Evolutionary conservation across 1,140 invertebrate genomes (phyloP).

Genomic region (Copidosoma floridanum): DNA sequence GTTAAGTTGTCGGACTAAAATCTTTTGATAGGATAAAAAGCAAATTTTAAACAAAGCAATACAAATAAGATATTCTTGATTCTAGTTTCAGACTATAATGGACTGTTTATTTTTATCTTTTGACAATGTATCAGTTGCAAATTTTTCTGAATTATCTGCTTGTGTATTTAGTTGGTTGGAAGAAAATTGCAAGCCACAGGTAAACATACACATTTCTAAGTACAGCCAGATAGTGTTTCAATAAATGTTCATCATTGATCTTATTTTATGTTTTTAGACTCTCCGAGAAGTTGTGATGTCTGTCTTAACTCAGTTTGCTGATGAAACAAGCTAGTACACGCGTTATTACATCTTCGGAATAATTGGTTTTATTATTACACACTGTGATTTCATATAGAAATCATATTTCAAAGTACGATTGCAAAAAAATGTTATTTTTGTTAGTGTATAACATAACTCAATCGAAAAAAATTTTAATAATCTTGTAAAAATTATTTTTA

Average conservation of each 20-base stretch:
- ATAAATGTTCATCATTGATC: no score
- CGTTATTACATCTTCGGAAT: constrained; percentile 2
- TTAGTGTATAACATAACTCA: no score
- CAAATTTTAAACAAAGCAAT: no score
- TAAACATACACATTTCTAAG: constrained; percentile 31
- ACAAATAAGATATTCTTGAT: no score
- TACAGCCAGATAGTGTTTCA: background rate
- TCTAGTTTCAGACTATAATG: constrained; percentile 89
- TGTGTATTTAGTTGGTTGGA: constrained; percentile 96
- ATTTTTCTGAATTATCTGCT: constrained; percentile 89
- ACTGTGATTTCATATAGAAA: constrained; percentile 18
- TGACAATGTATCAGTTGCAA: constrained; percentile 81
- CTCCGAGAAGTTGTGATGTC: constrained; percentile 76
- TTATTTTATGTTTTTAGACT: constrained; percentile 54
- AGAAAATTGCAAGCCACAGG: constrained; percentile 94
- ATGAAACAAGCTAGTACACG: constrained; percentile 54
- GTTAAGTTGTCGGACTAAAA: no score
- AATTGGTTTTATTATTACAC: constrained; percentile 10
- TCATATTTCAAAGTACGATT: constrained; percentile 22
- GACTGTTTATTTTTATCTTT: constrained; percentile 91
- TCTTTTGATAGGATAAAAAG: no score
- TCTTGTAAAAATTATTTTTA: no score
- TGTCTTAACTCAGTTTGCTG: constrained; percentile 73
- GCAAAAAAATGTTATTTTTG: constrained; percentile 1
- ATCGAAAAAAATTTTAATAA: no score